Conservation (phyloP, 2,888 invertebrate genomes). For the Petrophora chlorosata region DNA sequence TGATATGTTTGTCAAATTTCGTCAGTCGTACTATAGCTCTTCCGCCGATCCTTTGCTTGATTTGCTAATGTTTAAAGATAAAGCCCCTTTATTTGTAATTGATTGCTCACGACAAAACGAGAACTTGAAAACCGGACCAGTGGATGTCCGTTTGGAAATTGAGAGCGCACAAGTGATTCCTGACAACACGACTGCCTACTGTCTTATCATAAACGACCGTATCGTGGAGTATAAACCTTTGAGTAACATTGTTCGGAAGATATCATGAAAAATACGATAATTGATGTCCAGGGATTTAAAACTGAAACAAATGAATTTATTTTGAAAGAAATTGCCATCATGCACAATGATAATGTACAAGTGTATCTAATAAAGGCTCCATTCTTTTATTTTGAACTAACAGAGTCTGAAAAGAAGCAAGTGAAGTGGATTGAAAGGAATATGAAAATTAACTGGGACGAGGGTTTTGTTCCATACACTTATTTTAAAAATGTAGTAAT, state of each 20-base stretch:
- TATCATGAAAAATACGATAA: constrained; percentile 4
- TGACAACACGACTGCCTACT: too few relatives aligned
- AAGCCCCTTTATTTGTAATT: constrained; percentile 37
- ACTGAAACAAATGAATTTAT: constrained; percentile 26
- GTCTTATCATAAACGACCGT: constrained; percentile 38
- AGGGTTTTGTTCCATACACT: too few relatives aligned
- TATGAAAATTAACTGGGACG: too few relatives aligned
- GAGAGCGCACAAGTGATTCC: constrained; percentile 36
- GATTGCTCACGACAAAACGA: constrained; percentile 40
- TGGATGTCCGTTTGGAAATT: constrained; percentile 40
- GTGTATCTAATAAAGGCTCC: constrained; percentile 29
- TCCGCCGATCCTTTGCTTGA: constrained; percentile 32
- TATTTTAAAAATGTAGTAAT: too few relatives aligned
- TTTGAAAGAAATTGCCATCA: constrained; percentile 36
- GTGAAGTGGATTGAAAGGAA: too few relatives aligned
- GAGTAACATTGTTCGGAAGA: too few relatives aligned
- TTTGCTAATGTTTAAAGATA: constrained; percentile 29
- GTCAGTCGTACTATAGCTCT: constrained; percentile 39
- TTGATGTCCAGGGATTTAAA: too few relatives aligned
- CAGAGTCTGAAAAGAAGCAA: not conserved
- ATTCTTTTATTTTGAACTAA: constrained; percentile 18
- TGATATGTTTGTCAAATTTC: constrained; percentile 36
- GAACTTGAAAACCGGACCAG: constrained; percentile 39
- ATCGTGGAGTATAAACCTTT: constrained; percentile 35
- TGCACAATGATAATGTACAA: constrained; percentile 4